Conservation (phyloP, 2,797 vertebrate species). For the Fundulus diaphanus region DNA sequence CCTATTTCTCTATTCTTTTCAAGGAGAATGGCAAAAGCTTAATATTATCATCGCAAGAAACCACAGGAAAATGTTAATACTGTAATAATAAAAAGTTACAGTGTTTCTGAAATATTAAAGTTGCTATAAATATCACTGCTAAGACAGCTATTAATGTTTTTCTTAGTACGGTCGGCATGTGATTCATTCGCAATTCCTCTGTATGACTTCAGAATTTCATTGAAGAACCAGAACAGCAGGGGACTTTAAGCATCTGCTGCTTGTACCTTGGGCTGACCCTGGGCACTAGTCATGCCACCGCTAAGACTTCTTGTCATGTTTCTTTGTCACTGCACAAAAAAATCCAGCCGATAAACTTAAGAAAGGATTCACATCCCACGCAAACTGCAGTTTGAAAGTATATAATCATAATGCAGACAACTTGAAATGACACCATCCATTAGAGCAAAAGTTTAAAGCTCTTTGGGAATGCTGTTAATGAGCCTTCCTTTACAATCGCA, state of each 20-base stretch:
- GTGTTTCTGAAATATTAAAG: background rate
- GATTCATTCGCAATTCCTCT: too few relatives aligned
- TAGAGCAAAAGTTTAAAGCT: slow-evolving; percentile 5
- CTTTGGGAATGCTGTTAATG: background rate
- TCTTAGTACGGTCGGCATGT: too few relatives aligned
- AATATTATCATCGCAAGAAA: background rate
- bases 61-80: background rate
- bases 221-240: too few relatives aligned
- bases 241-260: too few relatives aligned
- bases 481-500: background rate
- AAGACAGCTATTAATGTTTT: too few relatives aligned
- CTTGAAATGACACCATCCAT: background rate
- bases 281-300: background rate
- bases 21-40: background rate
- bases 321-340: background rate
- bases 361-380: background rate
- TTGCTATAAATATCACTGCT: too few relatives aligned
- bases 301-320: background rate
- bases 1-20: background rate
- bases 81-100: background rate
- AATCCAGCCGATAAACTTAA: background rate
- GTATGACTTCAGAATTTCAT: too few relatives aligned
- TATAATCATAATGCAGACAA: slow-evolving; percentile 1
- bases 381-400: background rate
- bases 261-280: too few relatives aligned